Conservation (phyloP, 2,113 vertebrate genomes). For the Chionis minor region DNA sequence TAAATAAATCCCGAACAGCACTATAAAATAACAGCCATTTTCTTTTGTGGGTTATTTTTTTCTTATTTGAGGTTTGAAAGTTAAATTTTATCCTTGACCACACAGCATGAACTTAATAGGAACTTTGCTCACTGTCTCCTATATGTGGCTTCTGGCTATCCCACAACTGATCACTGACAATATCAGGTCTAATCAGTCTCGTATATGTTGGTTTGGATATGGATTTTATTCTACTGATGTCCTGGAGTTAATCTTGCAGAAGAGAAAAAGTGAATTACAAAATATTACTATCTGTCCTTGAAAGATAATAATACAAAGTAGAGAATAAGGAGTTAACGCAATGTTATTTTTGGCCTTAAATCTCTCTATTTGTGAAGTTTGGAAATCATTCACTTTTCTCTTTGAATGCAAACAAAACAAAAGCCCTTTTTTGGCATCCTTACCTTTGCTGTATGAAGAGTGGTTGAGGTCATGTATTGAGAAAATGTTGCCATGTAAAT, state of each 20-base stretch:
- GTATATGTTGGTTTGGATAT: neutral
- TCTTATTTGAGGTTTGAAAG: neutral
- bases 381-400: neutral
- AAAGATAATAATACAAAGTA: neutral
- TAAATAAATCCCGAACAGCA: neutral
- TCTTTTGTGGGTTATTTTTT: neutral
- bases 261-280: neutral
- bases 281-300: neutral
- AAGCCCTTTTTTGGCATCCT: neutral
- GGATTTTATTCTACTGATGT: neutral
- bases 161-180: neutral
- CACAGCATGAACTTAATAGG: neutral
- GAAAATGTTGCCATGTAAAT: neutral
- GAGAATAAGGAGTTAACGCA: neutral
- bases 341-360: neutral
- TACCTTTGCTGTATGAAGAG: neutral
- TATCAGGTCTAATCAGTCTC: neutral
- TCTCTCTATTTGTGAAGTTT: neutral
- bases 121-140: neutral
- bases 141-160: neutral
- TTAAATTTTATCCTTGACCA: neutral
- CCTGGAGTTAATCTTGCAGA: neutral
- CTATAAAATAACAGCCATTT: neutral
- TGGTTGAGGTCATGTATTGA: neutral
- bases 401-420: neutral